Percentiles rank a stretch among this genome's conserved stretches.
These are phyloP conservation scores for Notolabrus celidotus DNA, from an alignment of 2,797 vertebrate genomes.

Conservation along the genomic window DNA sequence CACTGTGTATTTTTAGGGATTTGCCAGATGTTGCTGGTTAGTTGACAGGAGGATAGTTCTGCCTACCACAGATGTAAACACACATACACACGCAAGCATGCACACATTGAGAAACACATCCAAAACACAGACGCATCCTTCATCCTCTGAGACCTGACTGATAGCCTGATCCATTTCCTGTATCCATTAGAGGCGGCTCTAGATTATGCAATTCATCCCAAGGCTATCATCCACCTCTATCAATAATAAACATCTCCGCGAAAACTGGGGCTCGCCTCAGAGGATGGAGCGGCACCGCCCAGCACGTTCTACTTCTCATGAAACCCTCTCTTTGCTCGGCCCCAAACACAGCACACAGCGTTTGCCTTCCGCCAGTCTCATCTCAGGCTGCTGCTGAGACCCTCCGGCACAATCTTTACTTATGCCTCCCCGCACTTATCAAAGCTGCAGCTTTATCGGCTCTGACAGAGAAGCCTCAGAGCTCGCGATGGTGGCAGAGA, in stretches of 20 bases:
- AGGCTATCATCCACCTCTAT: conserved; percentile 84
- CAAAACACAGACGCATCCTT: conserved; percentile 69
- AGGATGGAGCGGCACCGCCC: conserved; percentile 70
- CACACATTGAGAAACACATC: conserved; percentile 30
- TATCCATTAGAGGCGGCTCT: conserved; percentile 79
- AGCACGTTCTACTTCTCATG: conserved; percentile 71
- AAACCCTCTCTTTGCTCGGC: conserved; percentile 46
- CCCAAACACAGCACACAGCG: conserved; percentile 5
- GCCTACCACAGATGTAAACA: background rate
- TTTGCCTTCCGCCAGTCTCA: conserved; percentile 49
- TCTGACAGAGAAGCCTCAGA: conserved; percentile 57
- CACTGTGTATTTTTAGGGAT: conserved; percentile 5
- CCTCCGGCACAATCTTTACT: conserved; percentile 55
- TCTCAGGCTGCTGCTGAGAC: conserved; percentile 38
- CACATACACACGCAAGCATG: conserved; percentile 5
- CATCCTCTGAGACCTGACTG: conserved; percentile 73
- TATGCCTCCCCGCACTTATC: conserved; percentile 60
- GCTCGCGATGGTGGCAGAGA: conserved; percentile 50
- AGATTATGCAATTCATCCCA: conserved; percentile 83
- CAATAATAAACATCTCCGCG: conserved; percentile 82
- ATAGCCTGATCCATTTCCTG: conserved; percentile 84
- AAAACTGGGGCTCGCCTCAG: conserved; percentile 79
- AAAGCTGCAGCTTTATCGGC: conserved; percentile 60
- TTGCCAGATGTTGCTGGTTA: conserved; percentile 2
- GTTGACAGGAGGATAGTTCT: conserved; percentile 1